These are phyloP conservation scores for Telenomus remus DNA, from an alignment of 1,140 invertebrate genomes.

Conservation along the genomic window DNA sequence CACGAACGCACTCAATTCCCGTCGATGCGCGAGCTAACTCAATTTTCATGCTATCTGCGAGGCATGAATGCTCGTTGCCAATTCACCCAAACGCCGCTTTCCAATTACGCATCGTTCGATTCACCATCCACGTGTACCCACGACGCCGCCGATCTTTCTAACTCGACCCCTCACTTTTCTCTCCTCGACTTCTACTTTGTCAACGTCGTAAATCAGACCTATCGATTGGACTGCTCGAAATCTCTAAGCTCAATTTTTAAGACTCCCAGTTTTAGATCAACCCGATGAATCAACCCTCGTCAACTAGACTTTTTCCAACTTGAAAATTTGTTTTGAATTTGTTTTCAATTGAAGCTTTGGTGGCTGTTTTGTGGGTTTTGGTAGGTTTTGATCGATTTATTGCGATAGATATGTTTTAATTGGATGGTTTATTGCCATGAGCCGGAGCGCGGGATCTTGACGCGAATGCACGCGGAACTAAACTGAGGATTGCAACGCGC, in stretches of 20 bases:
- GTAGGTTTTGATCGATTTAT: neutral
- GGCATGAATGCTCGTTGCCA: slow-evolving; percentile 38
- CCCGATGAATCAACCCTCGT: neutral
- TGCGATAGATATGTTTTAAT: slow-evolving; percentile 28
- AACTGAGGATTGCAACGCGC: slow-evolving; percentile 68
- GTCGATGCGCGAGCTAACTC: slow-evolving; percentile 48
- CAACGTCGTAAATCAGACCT: no score
- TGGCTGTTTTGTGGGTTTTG: no score
- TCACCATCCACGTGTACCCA: slow-evolving; percentile 39
- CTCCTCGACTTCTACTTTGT: no score
- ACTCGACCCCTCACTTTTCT: neutral
- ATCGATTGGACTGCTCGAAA: no score
- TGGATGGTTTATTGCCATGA: slow-evolving; percentile 8
- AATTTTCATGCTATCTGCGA: slow-evolving; percentile 42
- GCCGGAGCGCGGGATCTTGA: slow-evolving; percentile 49
- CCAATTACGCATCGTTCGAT: slow-evolving; percentile 46
- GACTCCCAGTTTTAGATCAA: no score
- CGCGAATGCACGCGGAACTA: slow-evolving; percentile 70
- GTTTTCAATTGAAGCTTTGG: no score
- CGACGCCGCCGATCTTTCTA: slow-evolving; percentile 22
- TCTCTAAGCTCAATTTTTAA: no score
- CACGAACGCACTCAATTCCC: slow-evolving; percentile 26
- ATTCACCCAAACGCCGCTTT: slow-evolving; percentile 48
- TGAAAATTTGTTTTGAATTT: no score
- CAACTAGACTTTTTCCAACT: no score